These are phyloP conservation scores for Anoplius nigerrimus DNA, from an alignment of 2,888 invertebrate genomes.

Conservation along the genomic window DNA sequence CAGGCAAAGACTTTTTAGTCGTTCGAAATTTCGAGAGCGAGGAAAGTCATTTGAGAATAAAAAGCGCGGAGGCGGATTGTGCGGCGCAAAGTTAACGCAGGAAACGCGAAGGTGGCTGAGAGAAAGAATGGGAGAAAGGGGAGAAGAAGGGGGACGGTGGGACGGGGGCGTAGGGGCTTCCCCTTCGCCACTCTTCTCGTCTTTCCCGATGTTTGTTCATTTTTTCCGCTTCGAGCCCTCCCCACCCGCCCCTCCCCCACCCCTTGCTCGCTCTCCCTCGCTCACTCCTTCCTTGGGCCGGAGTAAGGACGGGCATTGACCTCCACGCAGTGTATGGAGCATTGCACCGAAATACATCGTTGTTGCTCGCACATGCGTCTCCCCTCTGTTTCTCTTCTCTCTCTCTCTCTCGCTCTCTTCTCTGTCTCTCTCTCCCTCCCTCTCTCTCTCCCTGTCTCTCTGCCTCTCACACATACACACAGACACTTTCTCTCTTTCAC, in stretches of 20 bases:
- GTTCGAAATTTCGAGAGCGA: not conserved
- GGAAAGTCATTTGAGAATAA: conserved; percentile 9
- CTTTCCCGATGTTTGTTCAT: conserved; percentile 56
- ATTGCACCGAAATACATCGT: conserved; percentile 72
- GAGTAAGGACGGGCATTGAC: conserved; percentile 76
- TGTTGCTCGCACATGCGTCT: conserved; percentile 71
- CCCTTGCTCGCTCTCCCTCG: conserved; percentile 40
- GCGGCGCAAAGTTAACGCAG: conserved; percentile 13
- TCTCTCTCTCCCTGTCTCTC: conserved; percentile 16
- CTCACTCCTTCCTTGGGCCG: conserved; percentile 69
- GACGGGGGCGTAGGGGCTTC: conserved; percentile 20
- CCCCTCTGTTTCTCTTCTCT: conserved; percentile 37
- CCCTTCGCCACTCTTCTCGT: conserved; percentile 19
- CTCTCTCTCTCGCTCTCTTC: conserved; percentile 27
- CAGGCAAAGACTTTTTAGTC: not conserved
- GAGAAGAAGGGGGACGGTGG: not conserved
- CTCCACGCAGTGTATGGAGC: conserved; percentile 70
- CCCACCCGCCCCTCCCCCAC: conserved; percentile 47
- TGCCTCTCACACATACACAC: no score
- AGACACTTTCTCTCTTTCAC: not conserved
- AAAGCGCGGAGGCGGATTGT: conserved; percentile 17
- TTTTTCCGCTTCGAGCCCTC: conserved; percentile 56
- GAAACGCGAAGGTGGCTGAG: not conserved
- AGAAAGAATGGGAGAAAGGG: conserved; percentile 8
- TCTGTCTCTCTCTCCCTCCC: conserved; percentile 32